phyloP scores from a whole-genome alignment of 1,140 invertebrate genomes.

The Semibalanus balanoides region DNA sequence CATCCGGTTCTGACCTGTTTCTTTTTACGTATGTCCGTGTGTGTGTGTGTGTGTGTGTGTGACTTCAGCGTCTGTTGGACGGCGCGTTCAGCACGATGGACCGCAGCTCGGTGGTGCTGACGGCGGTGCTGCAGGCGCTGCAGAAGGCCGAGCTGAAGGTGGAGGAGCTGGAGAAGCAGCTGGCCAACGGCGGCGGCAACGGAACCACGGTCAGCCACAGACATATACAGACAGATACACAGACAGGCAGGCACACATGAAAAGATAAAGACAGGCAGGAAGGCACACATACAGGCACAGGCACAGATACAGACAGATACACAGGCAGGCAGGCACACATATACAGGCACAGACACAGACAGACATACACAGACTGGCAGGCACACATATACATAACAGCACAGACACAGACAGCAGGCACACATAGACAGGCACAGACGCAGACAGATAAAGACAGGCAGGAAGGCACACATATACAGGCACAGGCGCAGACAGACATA shows the following conservation, averaged over 20 bases:
- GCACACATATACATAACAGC: too few species aligned
- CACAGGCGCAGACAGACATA: too few species aligned
- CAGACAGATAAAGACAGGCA: too few species aligned
- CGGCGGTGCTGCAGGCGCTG: neutral
- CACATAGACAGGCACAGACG: too few species aligned
- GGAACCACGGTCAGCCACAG: too few species aligned
- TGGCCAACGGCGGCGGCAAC: neutral
- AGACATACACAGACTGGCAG: too few species aligned
- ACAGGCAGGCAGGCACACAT: neutral
- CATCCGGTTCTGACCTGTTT: too few species aligned
- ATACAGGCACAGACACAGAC: neutral
- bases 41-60: too few species aligned
- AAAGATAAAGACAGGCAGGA: neutral
- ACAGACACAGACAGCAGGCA: too few species aligned
- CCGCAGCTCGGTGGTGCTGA: neutral
- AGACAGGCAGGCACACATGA: neutral
- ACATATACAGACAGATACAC: constrained; percentile 3
- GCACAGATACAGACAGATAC: constrained; percentile 9
- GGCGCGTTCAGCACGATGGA: neutral
- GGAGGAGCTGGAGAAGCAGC: neutral
- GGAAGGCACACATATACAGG: too few species aligned
- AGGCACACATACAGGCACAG: neutral
- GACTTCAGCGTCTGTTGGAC: neutral
- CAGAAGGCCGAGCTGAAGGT: neutral
- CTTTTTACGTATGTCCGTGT: too few species aligned